These are phyloP conservation scores for Pristionchus exspectatus DNA, from an alignment of 2,888 invertebrate species.

Conservation along the genomic window DNA sequence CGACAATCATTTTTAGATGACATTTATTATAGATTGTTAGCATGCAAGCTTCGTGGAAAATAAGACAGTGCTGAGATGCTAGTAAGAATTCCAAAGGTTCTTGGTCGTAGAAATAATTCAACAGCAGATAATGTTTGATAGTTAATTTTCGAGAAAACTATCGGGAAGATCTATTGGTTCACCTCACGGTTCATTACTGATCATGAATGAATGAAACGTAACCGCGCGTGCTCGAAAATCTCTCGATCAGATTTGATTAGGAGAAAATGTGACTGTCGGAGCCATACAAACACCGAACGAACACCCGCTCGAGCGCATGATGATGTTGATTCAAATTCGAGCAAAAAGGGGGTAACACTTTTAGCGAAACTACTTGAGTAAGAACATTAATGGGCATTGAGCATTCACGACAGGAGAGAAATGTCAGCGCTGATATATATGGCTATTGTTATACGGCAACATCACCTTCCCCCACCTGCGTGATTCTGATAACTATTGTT, in stretches of 20 bases:
- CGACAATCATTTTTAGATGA: too few species aligned
- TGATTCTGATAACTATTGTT: too few species aligned
- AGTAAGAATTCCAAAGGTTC: too few species aligned
- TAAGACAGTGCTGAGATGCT: too few species aligned
- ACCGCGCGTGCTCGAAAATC: neutral
- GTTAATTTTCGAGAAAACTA: neutral
- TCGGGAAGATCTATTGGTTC: neutral
- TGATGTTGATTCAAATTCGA: neutral
- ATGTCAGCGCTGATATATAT: too few species aligned
- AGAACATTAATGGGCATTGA: too few species aligned
- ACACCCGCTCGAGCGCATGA: neutral
- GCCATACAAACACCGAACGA: neutral
- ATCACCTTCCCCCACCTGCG: too few species aligned
- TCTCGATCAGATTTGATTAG: neutral
- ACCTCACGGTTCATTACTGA: neutral
- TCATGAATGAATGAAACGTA: neutral
- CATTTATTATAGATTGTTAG: too few species aligned
- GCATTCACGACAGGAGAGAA: too few species aligned
- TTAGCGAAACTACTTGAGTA: too few species aligned
- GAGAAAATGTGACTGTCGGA: neutral
- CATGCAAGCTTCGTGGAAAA: too few species aligned
- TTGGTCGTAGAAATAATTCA: neutral
- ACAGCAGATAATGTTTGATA: neutral
- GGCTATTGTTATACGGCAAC: too few species aligned
- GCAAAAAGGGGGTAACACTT: neutral